A percentile compares a stretch with the other conserved stretches of the same genome.
Conservation (phyloP, 2,888 invertebrate species). For the Agrochola circellaris region DNA sequence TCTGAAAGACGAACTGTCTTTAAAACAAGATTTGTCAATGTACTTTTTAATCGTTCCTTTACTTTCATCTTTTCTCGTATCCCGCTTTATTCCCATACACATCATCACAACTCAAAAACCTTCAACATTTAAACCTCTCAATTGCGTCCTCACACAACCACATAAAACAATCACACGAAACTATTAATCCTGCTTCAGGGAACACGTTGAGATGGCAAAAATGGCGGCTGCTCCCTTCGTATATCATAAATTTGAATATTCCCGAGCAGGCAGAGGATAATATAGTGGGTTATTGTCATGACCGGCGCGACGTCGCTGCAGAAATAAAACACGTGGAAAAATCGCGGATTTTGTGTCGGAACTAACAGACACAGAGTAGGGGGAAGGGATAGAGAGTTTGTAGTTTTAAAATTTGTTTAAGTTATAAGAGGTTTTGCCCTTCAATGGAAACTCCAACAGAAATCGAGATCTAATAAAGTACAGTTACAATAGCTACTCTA, state of each 20-base stretch:
- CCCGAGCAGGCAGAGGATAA: constrained; percentile 80
- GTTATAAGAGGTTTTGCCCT: too few relatives aligned
- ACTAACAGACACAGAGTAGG: constrained; percentile 73
- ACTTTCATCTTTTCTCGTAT: not conserved
- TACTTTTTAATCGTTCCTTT: not conserved
- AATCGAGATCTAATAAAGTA: too few relatives aligned
- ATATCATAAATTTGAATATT: constrained; percentile 90
- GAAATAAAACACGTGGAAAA: constrained; percentile 82
- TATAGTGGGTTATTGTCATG: constrained; percentile 88
- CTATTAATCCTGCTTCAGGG: constrained; percentile 73
- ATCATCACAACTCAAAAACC: constrained; percentile 15
- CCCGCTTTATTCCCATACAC: constrained; percentile 28
- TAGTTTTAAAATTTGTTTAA: too few relatives aligned
- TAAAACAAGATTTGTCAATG: not conserved
- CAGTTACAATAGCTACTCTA: too few relatives aligned
- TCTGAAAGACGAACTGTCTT: not conserved
- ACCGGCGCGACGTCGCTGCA: constrained; percentile 66
- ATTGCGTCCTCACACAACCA: constrained; percentile 33
- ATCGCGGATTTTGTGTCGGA: constrained; percentile 82
- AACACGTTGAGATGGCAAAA: constrained; percentile 76
- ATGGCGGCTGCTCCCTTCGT: constrained; percentile 75
- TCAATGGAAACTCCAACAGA: too few relatives aligned
- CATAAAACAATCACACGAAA: constrained; percentile 72
- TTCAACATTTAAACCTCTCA: constrained; percentile 36
- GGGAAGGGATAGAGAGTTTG: constrained; percentile 39